Conservation (phyloP, 30 jellyfish, hydroid and myxozoan species). For the Catostylus mosaicus region DNA sequence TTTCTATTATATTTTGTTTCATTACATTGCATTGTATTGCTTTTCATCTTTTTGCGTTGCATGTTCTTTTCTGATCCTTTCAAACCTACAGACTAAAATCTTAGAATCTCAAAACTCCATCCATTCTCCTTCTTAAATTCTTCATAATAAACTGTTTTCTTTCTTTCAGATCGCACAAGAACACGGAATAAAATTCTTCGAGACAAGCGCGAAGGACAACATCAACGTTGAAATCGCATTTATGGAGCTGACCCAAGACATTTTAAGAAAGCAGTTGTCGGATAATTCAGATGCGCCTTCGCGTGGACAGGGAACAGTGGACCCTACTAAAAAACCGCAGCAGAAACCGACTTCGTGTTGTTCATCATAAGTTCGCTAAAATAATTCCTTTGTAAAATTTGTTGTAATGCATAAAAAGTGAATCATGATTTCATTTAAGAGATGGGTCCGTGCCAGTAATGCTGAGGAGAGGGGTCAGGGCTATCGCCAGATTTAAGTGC, state of each 20-base stretch:
- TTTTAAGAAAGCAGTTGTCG: slow-evolving; percentile 84
- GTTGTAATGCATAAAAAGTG: neutral
- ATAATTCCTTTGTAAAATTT: neutral
- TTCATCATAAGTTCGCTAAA: slow-evolving; percentile 28
- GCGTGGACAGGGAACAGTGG: slow-evolving; percentile 74
- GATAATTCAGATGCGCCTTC: slow-evolving; percentile 77
- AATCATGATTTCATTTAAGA: neutral
- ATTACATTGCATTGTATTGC: no score
- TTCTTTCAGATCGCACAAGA: slow-evolving; percentile 88
- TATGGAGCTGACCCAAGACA: slow-evolving; percentile 93
- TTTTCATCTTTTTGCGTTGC: no score
- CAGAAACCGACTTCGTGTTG: slow-evolving; percentile 44
- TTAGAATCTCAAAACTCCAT: no score
- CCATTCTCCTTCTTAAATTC: no score
- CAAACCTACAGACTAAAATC: no score
- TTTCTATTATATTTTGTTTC: no score
- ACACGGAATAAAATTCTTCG: slow-evolving; percentile 89
- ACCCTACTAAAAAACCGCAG: slow-evolving; percentile 52
- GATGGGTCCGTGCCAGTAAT: neutral
- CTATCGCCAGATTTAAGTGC: no score
- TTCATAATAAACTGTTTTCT: neutral
- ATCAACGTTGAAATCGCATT: slow-evolving; percentile 92
- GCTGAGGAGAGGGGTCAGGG: no score
- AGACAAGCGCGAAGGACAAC: slow-evolving; percentile 97
- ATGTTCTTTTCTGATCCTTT: no score